Evolutionary conservation across 2,113 vertebrate genomes (phyloP).

Genomic region (Ptychochromis oligacanthus): DNA sequence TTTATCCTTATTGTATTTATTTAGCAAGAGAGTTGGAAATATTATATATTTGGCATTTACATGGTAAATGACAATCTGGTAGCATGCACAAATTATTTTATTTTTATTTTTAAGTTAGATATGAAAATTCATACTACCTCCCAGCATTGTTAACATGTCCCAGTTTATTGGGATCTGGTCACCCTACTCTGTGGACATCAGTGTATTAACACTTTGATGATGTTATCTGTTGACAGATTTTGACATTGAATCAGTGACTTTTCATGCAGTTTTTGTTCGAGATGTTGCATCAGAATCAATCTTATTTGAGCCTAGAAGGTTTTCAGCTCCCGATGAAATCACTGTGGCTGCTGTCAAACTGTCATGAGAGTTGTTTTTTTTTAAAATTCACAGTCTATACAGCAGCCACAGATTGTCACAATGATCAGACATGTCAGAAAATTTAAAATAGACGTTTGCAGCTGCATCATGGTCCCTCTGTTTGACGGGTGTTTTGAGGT

Average conservation of each 20-base stretch:
- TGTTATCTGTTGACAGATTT: background rate
- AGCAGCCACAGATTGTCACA: background rate
- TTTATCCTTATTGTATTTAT: background rate
- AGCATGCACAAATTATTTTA: background rate
- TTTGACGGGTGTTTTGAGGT: background rate
- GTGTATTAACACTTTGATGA: background rate
- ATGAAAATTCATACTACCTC: background rate
- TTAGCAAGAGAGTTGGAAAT: background rate
- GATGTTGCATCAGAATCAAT: background rate
- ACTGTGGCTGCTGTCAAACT: background rate
- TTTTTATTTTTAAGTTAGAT: background rate
- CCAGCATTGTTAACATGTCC: too few species aligned
- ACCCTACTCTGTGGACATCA: too few species aligned
- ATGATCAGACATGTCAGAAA: background rate
- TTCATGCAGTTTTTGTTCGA: background rate
- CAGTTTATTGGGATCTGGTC: too few species aligned
- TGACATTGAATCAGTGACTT: background rate
- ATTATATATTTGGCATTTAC: background rate
- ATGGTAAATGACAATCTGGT: background rate
- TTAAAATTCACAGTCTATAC: background rate
- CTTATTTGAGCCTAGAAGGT: background rate
- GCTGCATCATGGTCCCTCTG: background rate
- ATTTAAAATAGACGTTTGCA: background rate
- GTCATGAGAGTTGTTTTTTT: background rate
- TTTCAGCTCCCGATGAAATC: background rate